phyloP scores from a whole-genome alignment of 2,888 invertebrate species.

The Leptura quadrifasciata region DNA sequence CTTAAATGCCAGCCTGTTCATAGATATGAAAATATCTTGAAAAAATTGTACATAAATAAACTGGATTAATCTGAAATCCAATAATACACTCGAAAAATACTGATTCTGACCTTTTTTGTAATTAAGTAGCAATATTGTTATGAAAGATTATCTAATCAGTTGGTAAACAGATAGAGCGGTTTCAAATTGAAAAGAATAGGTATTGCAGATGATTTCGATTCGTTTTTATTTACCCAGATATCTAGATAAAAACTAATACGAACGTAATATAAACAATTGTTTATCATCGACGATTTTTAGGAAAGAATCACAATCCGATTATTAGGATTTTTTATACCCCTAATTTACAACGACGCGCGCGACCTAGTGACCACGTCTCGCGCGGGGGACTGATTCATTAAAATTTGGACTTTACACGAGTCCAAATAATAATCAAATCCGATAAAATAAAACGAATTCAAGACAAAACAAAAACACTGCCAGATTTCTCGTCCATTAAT shows the following conservation, averaged over 20 bases:
- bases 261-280: neutral
- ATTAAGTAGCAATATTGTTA: slow-evolving; percentile 14
- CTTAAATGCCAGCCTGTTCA: too few relatives aligned
- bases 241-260: neutral
- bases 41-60: neutral
- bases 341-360: too few relatives aligned
- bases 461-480: slow-evolving; percentile 20
- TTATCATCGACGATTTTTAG: neutral
- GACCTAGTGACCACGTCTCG: neutral
- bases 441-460: neutral
- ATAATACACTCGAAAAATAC: neutral
- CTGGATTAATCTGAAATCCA: neutral
- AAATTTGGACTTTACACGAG: slow-evolving; percentile 13
- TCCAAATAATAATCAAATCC: too few relatives aligned
- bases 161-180: neutral
- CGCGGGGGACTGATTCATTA: neutral
- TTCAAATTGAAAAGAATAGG: slow-evolving; percentile 9
- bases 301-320: too few relatives aligned
- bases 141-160: slow-evolving; percentile 14
- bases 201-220: slow-evolving; percentile 11
- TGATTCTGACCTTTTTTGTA: neutral
- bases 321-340: too few relatives aligned
- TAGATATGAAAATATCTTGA: too few relatives aligned
- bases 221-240: slow-evolving; percentile 14
- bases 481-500: slow-evolving; percentile 14